These are phyloP conservation scores for Gymnocheta viridis DNA, from an alignment of 2,888 invertebrate species.

Conservation along the genomic window DNA sequence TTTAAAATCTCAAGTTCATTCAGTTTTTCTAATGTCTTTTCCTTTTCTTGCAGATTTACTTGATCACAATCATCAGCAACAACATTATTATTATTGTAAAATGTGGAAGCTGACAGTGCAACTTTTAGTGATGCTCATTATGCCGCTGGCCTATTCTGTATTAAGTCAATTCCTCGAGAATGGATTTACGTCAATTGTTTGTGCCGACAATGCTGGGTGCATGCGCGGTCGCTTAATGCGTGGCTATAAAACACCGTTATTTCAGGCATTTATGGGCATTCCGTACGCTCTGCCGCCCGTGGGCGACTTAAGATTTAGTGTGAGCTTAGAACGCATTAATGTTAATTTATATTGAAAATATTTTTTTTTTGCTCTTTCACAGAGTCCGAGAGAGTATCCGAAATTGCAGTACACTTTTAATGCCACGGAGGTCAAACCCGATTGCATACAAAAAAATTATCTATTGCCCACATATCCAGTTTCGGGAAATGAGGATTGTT, in stretches of 20 bases:
- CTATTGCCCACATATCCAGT: constrained; percentile 78
- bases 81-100: constrained; percentile 10
- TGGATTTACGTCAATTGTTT: constrained; percentile 72
- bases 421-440: constrained; percentile 78
- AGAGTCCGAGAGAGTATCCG: constrained; percentile 78
- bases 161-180: constrained; percentile 8
- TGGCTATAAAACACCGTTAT: constrained; percentile 76
- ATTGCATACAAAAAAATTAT: constrained; percentile 83
- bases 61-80: not conserved
- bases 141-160: constrained; percentile 33
- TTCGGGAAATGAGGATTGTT: constrained; percentile 83
- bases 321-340: constrained; percentile 70
- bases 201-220: constrained; percentile 75
- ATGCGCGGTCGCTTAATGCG: constrained; percentile 76
- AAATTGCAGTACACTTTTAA: constrained; percentile 74
- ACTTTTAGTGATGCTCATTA: constrained; percentile 11
- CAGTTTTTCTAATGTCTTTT: not conserved
- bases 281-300: constrained; percentile 81
- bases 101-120: constrained; percentile 11
- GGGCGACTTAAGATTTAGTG: constrained; percentile 78
- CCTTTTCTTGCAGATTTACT: constrained; percentile 31
- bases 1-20: no score
- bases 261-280: constrained; percentile 80
- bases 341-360: not conserved
- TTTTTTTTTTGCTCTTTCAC: not conserved